These are phyloP conservation scores for Ammodytes marinus DNA, from an alignment of 2,113 vertebrate species.

Conservation along the genomic window DNA sequence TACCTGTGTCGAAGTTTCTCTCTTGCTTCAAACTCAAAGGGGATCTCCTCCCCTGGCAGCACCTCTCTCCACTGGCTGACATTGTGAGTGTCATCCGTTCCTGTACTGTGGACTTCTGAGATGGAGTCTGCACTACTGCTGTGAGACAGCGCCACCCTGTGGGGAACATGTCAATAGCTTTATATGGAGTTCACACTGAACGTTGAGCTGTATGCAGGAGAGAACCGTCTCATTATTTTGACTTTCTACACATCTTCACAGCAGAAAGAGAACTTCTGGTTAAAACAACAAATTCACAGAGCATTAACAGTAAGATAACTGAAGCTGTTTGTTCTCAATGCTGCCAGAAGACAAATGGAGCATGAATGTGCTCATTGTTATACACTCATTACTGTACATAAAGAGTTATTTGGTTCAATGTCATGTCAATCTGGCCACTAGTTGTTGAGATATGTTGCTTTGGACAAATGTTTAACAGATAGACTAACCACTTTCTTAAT, in stretches of 20 bases:
- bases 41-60: slow-evolving; percentile 93
- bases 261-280: not conserved
- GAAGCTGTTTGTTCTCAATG: no score
- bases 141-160: slow-evolving; percentile 95
- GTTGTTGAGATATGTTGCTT: no score
- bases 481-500: no score
- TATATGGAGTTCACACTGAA: not conserved
- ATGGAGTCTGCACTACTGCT: slow-evolving; percentile 95
- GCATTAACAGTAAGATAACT: not conserved
- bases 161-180: slow-evolving; percentile 1
- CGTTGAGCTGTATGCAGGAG: not conserved
- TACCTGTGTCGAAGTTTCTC: slow-evolving; percentile 97
- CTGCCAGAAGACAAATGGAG: no score
- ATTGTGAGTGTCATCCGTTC: slow-evolving; percentile 91
- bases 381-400: no score
- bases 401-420: not conserved
- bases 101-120: slow-evolving; percentile 86
- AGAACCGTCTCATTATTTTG: not conserved
- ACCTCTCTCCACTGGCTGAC: slow-evolving; percentile 97
- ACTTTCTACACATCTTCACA: not conserved
- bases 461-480: no score
- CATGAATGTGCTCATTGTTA: no score
- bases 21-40: slow-evolving; percentile 96
- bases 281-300: not conserved
- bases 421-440: no score